Evolutionary conservation across 1,140 invertebrate species (phyloP).

Genomic region (Lamellibrachia luymesi): DNA sequence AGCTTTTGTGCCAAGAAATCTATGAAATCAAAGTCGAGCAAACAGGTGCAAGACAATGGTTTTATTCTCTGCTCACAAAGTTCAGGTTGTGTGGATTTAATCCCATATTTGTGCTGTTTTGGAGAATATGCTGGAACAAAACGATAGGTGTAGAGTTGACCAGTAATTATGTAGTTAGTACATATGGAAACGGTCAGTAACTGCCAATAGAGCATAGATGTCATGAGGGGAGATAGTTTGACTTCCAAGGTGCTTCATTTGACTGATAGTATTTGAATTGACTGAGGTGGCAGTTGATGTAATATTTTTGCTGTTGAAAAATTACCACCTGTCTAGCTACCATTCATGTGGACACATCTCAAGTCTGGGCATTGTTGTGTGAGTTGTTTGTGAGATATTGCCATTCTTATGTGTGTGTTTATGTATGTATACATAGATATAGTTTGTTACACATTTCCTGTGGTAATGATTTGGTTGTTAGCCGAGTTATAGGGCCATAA

Average conservation of each 20-base stretch:
- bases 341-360: background rate
- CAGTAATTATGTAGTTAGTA: background rate
- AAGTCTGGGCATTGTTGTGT: background rate
- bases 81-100: background rate
- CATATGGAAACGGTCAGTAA: background rate
- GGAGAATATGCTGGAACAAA: background rate
- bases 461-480: background rate
- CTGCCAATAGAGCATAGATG: background rate
- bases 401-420: background rate
- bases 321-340: background rate
- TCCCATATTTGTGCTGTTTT: background rate
- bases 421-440: background rate
- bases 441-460: background rate
- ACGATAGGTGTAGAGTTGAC: background rate
- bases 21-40: background rate
- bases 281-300: background rate
- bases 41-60: background rate
- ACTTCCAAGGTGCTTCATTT: background rate
- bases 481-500: background rate
- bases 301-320: background rate
- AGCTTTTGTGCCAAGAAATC: slow-evolving; percentile 2
- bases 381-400: background rate
- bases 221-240: background rate
- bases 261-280: background rate
- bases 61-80: background rate